These are phyloP conservation scores for Epizoanthus illoricatus DNA, from an alignment of 92 coral and sea anemone species.

Conservation along the genomic window DNA sequence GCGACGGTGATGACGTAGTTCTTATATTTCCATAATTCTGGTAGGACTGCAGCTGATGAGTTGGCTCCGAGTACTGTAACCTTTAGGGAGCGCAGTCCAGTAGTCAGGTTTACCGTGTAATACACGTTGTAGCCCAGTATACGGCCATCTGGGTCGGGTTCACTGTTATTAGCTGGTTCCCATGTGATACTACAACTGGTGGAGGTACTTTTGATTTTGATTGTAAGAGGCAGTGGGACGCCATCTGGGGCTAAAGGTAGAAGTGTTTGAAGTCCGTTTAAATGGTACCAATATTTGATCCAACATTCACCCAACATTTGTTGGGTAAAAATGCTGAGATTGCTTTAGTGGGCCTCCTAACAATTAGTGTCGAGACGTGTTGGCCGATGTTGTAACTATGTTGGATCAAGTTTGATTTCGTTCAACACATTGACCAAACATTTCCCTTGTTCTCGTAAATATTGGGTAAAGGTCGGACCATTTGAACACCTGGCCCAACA, in stretches of 20 bases:
- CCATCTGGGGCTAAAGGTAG: slow-evolving; percentile 26
- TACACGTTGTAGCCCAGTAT: slow-evolving; percentile 32
- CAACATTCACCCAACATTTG: no score
- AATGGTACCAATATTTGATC: no score
- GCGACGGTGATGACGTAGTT: slow-evolving; percentile 17
- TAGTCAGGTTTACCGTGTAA: slow-evolving; percentile 33
- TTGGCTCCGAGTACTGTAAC: background rate
- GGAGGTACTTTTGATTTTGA: slow-evolving; percentile 11
- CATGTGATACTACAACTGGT: slow-evolving; percentile 29
- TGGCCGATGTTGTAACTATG: no score
- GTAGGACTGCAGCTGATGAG: slow-evolving; percentile 11
- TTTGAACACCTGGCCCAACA: no score
- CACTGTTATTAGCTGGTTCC: slow-evolving; percentile 25
- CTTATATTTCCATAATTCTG: slow-evolving; percentile 21
- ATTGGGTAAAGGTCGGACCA: no score
- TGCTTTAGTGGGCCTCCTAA: no score
- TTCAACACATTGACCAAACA: no score
- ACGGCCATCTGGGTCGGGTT: slow-evolving; percentile 32
- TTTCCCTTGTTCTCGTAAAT: no score
- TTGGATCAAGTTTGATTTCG: no score
- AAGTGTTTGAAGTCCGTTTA: no score
- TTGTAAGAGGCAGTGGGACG: slow-evolving; percentile 17
- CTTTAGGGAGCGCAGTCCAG: background rate
- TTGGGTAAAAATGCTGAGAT: no score
- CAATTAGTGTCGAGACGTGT: no score